Conservation (phyloP, 2,888 invertebrate species). For the Thera britannica region DNA sequence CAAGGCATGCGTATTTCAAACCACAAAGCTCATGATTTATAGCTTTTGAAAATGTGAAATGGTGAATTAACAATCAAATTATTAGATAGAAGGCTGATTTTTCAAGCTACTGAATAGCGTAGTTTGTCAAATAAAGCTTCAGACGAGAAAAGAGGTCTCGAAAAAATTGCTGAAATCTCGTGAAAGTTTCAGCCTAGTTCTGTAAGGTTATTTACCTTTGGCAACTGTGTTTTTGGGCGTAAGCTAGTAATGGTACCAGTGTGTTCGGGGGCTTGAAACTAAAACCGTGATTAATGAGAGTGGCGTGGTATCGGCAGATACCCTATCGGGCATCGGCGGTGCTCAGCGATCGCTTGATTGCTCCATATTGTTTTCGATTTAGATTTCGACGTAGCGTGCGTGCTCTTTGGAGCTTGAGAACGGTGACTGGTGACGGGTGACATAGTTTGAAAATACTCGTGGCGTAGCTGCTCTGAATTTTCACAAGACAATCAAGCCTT, state of each 20-base stretch:
- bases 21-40: too few relatives aligned
- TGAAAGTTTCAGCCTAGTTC: too few relatives aligned
- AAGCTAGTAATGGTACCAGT: constrained; percentile 14
- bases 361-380: constrained; percentile 48
- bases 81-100: too few relatives aligned
- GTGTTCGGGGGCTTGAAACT: constrained; percentile 45
- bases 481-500: neutral
- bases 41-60: too few relatives aligned
- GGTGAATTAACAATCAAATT: too few relatives aligned
- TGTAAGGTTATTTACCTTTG: too few relatives aligned
- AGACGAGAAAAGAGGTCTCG: too few relatives aligned
- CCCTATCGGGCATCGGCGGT: constrained; percentile 38
- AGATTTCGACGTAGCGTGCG: constrained; percentile 35
- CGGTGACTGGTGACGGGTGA: constrained; percentile 1
- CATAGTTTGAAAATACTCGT: neutral
- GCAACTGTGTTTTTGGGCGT: neutral
- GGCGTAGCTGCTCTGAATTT: neutral
- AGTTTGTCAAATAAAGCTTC: too few relatives aligned
- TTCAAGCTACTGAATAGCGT: too few relatives aligned
- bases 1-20: too few relatives aligned
- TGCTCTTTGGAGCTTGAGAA: constrained; percentile 10
- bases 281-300: constrained; percentile 62
- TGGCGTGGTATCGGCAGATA: constrained; percentile 48
- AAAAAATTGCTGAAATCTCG: too few relatives aligned
- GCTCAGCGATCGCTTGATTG: constrained; percentile 46